Percentiles rank a stretch among this genome's conserved stretches.
phyloP scores from a whole-genome alignment of 2,888 invertebrate genomes.

The Pimpla rufipes region DNA sequence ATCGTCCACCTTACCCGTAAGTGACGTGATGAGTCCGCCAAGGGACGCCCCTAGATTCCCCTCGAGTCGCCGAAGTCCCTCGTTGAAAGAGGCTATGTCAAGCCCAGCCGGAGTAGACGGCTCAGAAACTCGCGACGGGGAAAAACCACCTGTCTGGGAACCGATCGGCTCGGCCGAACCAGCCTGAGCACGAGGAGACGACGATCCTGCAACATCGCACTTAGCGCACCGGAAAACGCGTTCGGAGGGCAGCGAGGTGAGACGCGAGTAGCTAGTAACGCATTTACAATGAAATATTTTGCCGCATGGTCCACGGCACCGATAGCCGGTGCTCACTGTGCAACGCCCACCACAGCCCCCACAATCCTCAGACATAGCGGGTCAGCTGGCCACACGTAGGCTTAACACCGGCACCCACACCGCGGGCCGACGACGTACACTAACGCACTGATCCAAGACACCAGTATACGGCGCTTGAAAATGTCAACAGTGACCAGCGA shows the following conservation, averaged over 20 bases:
- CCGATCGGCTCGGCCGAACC: background rate
- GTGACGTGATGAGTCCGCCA: background rate
- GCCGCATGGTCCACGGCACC: constrained; percentile 4
- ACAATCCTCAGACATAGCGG: constrained; percentile 11
- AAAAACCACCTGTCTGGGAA: too few relatives aligned
- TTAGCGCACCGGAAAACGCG: background rate
- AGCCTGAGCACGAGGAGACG: background rate
- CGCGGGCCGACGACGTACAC: too few relatives aligned
- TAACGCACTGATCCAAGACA: too few relatives aligned
- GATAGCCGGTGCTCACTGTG: background rate
- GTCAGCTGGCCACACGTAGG: too few relatives aligned
- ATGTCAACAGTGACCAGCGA: too few relatives aligned
- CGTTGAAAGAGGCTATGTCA: background rate
- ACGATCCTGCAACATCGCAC: background rate
- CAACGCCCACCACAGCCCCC: background rate
- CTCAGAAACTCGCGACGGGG: too few relatives aligned
- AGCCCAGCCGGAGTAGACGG: background rate
- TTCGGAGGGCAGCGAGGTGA: background rate
- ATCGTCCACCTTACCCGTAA: background rate
- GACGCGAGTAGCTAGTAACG: background rate
- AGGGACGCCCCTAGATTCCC: too few relatives aligned
- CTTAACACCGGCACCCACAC: too few relatives aligned
- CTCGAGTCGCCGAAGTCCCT: background rate
- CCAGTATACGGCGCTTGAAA: too few relatives aligned
- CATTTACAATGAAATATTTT: constrained; percentile 12